Percentiles rank a stretch among this genome's conserved stretches.
phyloP scores from a whole-genome alignment of 2,113 vertebrate genomes.

The Oryzias woworae region DNA sequence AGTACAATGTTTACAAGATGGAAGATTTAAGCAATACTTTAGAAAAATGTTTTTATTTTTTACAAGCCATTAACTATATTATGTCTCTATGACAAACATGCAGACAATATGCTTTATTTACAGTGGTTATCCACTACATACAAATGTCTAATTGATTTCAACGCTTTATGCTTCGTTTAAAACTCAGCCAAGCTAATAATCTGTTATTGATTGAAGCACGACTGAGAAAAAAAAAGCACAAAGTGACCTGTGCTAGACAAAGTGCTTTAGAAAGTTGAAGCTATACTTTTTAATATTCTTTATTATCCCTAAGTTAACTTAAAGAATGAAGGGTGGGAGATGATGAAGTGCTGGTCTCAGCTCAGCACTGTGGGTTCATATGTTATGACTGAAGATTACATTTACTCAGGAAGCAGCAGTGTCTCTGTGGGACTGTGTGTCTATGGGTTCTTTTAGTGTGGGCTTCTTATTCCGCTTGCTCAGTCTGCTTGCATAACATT shows the following conservation, averaged over 20 bases:
- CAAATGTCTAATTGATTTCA: slow-evolving; percentile 64
- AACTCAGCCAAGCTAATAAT: slow-evolving; percentile 76
- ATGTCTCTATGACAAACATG: slow-evolving; percentile 38
- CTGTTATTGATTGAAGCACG: slow-evolving; percentile 74
- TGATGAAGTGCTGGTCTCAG: slow-evolving; percentile 60
- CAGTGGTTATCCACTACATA: slow-evolving; percentile 46
- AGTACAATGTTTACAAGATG: too few species aligned
- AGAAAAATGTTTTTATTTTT: too few species aligned
- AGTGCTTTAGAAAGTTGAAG: slow-evolving; percentile 41
- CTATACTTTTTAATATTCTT: slow-evolving; percentile 57
- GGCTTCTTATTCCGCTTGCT: slow-evolving; percentile 1
- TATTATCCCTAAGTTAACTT: slow-evolving; percentile 60
- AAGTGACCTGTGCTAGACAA: slow-evolving; percentile 35
- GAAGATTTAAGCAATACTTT: too few species aligned
- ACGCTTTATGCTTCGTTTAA: slow-evolving; percentile 66
- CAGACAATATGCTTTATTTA: slow-evolving; percentile 54
- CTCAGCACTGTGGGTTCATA: slow-evolving; percentile 32
- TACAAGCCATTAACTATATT: slow-evolving; percentile 32
- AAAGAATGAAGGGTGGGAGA: slow-evolving; percentile 24
- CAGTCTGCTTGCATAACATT: slow-evolving; percentile 1
- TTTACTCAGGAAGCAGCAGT: slow-evolving; percentile 33
- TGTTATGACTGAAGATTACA: slow-evolving; percentile 49
- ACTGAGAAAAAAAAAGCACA: slow-evolving; percentile 37
- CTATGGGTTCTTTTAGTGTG: neutral
- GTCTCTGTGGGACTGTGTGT: neutral